Evolutionary conservation across 2,113 vertebrate genomes (phyloP).

Genomic region (Prunella himalayana): DNA sequence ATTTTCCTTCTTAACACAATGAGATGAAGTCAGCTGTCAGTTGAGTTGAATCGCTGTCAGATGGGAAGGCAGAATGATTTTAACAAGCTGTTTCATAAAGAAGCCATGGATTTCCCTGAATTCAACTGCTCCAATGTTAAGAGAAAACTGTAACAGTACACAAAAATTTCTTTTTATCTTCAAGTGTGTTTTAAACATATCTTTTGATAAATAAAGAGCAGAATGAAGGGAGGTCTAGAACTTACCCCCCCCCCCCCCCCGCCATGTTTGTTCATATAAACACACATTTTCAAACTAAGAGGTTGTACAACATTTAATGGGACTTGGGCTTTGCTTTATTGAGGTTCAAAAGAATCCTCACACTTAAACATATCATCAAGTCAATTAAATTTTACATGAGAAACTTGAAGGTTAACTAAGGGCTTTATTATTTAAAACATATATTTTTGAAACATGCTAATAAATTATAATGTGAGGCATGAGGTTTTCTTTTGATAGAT

Average conservation of each 20-base stretch:
- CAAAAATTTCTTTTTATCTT: background rate
- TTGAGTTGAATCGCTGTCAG: background rate
- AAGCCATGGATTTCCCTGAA: background rate
- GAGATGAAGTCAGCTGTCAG: background rate
- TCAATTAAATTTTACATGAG: background rate
- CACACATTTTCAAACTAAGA: background rate
- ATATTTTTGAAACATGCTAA: background rate
- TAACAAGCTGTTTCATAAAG: background rate
- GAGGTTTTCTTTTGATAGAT: background rate
- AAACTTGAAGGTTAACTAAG: background rate
- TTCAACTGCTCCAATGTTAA: background rate
- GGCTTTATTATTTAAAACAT: background rate
- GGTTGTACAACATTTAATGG: background rate
- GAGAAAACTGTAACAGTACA: background rate
- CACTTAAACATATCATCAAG: background rate
- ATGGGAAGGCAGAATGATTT: background rate
- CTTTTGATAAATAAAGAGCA: background rate
- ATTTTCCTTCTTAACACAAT: background rate
- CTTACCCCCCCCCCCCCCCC: rapidly evolving
- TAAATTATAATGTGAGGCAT: background rate
- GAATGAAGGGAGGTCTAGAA: background rate
- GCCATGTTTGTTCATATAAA: background rate
- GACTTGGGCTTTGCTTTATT: background rate
- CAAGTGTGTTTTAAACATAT: background rate
- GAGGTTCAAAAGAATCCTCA: background rate